Evolutionary conservation across 2,113 vertebrate genomes (phyloP).

Genomic region (Spea bombifrons): DNA sequence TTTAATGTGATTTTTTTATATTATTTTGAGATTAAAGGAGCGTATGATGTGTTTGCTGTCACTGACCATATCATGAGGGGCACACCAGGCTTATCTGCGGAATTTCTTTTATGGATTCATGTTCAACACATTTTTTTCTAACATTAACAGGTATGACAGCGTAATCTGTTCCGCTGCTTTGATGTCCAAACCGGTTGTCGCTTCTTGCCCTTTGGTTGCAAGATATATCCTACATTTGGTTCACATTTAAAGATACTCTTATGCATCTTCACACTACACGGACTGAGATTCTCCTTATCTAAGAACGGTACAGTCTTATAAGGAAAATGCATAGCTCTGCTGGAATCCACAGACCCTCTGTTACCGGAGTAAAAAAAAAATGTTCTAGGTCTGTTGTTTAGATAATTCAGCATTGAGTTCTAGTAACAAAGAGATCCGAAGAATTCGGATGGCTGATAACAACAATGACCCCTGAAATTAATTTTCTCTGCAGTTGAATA

Average conservation of each 20-base stretch:
- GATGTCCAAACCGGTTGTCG: slow-evolving; percentile 17
- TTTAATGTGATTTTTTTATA: too few species aligned
- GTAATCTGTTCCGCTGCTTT: slow-evolving; percentile 21
- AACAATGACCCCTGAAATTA: too few species aligned
- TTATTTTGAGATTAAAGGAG: too few species aligned
- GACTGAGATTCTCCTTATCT: neutral
- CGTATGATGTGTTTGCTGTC: too few species aligned
- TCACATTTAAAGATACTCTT: slow-evolving; percentile 19
- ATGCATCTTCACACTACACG: neutral
- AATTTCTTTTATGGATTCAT: neutral
- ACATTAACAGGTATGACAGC: slow-evolving; percentile 17
- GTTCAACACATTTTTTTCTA: slow-evolving; percentile 21
- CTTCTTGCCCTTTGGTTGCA: slow-evolving; percentile 19
- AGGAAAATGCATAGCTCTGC: neutral
- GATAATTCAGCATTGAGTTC: too few species aligned
- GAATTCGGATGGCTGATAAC: too few species aligned
- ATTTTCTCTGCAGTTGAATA: too few species aligned
- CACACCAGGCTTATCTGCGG: too few species aligned
- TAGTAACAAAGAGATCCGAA: too few species aligned
- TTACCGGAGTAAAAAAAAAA: neutral
- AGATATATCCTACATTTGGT: slow-evolving; percentile 11
- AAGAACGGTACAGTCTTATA: neutral
- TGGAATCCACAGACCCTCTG: neutral
- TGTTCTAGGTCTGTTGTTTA: too few species aligned
- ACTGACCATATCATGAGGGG: too few species aligned